Evolutionary conservation across 1,140 invertebrate species (phyloP), one percentile per base, ranked within the genome.

Genomic region (roundworm (Caenorhabditis elegans)): DNA sequence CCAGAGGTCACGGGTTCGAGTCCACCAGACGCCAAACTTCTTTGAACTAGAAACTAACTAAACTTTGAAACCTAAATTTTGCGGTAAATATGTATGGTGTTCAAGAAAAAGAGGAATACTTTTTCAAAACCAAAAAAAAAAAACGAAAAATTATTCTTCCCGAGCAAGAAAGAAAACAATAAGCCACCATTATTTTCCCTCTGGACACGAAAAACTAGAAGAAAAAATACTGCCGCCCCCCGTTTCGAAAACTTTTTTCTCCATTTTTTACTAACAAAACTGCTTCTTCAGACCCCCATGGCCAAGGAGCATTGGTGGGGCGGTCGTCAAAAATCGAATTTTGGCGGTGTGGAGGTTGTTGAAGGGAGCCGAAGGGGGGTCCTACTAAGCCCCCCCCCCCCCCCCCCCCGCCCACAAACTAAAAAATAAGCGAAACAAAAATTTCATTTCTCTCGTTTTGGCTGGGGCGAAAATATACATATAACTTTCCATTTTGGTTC

Each of bases 341-440:
- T 70, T 39, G 60, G 13, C 10, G 26, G 34, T 70, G 60, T 43
- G 39, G 39, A 8, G 39, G 39, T 43, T 5, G 39, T 43, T 43
- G 39, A 15, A 8, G 39, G 39, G 6, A 8, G 39, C 39, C 39
- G 39, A 15, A 1, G 34, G 31, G 8, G 34, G 28, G 55, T 26
- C 15, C 28, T n/a, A n/a, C n/a, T 31, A 34, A 60, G 53, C 28
- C 28, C 34, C 13, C 34, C 11, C 39, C 15, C 39, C 11, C 15
- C 6, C 26, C n/a, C 60, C 60, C 31, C 26, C 11, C 19, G 51
- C 51, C 24, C 19, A 34, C 17, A 31, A 43, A 43, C 60, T 70
- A 70, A 70, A n/a, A 70, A 70, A 70, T 70, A 70, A 70, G 60
- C 60, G 60, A 70, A 70, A 70, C 60, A 70, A 70, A 70, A 70